Evolutionary conservation across 2,797 vertebrate species (phyloP), one percentile per base, ranked within the genome.

Genomic region (Manis pentadactyla): DNA sequence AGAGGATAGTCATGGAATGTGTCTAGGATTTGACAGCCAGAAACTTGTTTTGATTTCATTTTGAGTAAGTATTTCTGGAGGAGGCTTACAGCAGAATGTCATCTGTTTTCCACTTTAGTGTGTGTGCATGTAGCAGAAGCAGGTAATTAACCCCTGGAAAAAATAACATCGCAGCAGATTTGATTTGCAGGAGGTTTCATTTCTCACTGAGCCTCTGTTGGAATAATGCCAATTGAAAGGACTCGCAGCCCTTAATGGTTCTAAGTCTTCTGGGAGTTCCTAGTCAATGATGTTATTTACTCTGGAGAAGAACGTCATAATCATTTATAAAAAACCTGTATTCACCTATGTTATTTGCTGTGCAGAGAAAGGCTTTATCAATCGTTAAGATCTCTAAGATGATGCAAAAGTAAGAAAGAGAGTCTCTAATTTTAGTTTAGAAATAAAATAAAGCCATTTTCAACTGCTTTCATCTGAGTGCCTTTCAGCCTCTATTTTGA

Each of bases 111-210:
- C 19, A 31, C 66, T 68, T 34, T 6, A 63, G 25, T 51, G 21
- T 66, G 27, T 89, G 51, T 12, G 0, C 39, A 8, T n/a, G 1
- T 63, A 66, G 73, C 90, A 94, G 87, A 10, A 97, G 59, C 93
- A 97, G 93, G 87, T 96, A 97, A 97, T 98, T 97, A 96, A 97
- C 69, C 53, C 95, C 17, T 92, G 57, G 95, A 91, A 96, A 89
- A 97, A 98, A 83, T 69, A 97, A 96, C 94, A 93, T 88, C 91
- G 96, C 97, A 95, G 79, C 96, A 97, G 97, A 96, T 97, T 97
- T 64, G 95, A 93, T 96, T 93, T 98, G 96, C 89, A 96, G 66
- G 86, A 83, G 85, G 96, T 93, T 98, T 95, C 93, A 97, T 87
- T 96, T 97, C 95, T 78, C 68, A 96, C 61, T 93, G 55, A 90